phyloP scores from a whole-genome alignment of 2,888 invertebrate species.

The Epinotia demarniana region DNA sequence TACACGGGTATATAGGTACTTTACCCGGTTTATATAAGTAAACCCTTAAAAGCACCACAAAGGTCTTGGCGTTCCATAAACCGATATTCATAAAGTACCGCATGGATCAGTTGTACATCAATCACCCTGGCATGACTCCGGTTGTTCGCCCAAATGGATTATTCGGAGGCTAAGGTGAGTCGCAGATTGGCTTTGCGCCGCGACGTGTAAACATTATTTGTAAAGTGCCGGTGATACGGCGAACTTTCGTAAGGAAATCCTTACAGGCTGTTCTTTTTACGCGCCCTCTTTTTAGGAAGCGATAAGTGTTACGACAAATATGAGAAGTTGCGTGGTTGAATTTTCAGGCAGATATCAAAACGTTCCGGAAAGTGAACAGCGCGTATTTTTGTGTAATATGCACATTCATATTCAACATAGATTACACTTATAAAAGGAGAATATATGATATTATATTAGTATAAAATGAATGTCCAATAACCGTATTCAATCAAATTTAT shows the following conservation, averaged over 20 bases:
- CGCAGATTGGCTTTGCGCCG: constrained; percentile 76
- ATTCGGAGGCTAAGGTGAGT: constrained; percentile 76
- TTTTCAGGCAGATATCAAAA: constrained; percentile 49
- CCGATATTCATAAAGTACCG: constrained; percentile 75
- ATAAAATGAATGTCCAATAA: neutral
- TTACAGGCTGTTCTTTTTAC: constrained; percentile 55
- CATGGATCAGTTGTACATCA: constrained; percentile 76
- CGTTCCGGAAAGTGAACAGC: constrained; percentile 39
- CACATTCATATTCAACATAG: constrained; percentile 22
- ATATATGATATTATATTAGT: constrained; percentile 5
- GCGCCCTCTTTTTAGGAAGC: constrained; percentile 49
- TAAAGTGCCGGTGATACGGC: constrained; percentile 75
- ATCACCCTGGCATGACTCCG: constrained; percentile 81
- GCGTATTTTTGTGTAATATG: constrained; percentile 8
- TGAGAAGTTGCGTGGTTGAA: constrained; percentile 49
- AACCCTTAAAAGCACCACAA: constrained; percentile 6
- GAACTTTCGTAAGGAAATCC: constrained; percentile 66
- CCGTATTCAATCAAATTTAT: neutral
- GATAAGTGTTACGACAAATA: constrained; percentile 52
- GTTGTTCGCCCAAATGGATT: constrained; percentile 83
- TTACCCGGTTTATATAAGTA: neutral
- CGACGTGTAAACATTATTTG: constrained; percentile 78
- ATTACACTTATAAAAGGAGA: constrained; percentile 17
- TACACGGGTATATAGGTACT: neutral
- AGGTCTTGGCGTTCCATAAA: constrained; percentile 60